Conservation (phyloP, 2,797 vertebrate genomes). For the Brotula barbata region DNA sequence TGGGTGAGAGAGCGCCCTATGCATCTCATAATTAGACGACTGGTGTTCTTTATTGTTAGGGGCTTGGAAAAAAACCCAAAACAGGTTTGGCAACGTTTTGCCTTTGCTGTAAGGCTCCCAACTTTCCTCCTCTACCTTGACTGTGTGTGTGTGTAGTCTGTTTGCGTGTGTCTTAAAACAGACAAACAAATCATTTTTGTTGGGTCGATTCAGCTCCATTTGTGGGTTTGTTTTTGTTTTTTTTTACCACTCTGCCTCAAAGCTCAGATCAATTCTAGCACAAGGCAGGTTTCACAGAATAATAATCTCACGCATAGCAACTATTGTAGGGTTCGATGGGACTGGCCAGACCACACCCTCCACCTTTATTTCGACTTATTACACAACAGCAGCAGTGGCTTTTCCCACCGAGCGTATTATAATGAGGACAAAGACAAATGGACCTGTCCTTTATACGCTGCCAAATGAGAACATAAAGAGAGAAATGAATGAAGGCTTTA, state of each 20-base stretch:
- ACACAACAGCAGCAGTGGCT: slow-evolving; percentile 72
- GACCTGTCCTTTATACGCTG: slow-evolving; percentile 39
- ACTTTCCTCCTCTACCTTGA: too few species aligned
- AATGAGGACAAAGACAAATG: slow-evolving; percentile 77
- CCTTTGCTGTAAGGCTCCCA: slow-evolving; percentile 5
- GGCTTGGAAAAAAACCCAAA: slow-evolving; percentile 18
- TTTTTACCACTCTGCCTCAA: neutral
- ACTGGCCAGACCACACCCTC: slow-evolving; percentile 72
- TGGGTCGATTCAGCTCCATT: neutral
- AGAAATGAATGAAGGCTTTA: slow-evolving; percentile 24
- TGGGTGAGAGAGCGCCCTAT: slow-evolving; percentile 7
- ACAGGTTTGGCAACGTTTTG: slow-evolving; percentile 27
- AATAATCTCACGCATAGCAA: slow-evolving; percentile 60
- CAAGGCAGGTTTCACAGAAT: slow-evolving; percentile 32
- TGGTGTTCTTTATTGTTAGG: slow-evolving; percentile 14
- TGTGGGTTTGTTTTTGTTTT: too few species aligned
- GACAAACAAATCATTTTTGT: neutral
- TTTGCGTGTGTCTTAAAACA: too few species aligned
- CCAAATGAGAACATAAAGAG: slow-evolving; percentile 43
- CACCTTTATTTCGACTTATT: slow-evolving; percentile 75
- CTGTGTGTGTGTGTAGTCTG: too few species aligned
- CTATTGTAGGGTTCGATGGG: slow-evolving; percentile 50
- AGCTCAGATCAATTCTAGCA: slow-evolving; percentile 6
- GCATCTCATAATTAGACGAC: neutral
- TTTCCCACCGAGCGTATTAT: slow-evolving; percentile 86